Conservation (phyloP, 2,113 vertebrate genomes). For the Mungos mungo region DNA sequence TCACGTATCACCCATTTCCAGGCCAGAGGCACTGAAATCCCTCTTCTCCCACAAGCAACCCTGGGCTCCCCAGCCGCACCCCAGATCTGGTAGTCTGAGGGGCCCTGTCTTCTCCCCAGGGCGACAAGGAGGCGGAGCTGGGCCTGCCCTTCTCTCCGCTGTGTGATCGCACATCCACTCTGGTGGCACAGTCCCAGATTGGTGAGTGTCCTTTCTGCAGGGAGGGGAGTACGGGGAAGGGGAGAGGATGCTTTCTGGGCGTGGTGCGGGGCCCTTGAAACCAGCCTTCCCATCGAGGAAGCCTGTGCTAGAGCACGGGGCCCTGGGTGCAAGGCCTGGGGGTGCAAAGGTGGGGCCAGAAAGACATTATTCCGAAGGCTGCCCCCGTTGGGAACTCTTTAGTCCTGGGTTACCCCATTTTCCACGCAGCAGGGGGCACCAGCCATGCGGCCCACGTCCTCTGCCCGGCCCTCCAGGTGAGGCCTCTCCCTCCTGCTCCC, state of each 20-base stretch:
- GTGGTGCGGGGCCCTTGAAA: background rate
- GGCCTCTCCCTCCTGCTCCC: background rate
- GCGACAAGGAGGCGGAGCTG: conserved; percentile 93
- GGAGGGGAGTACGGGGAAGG: background rate
- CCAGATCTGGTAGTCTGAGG: background rate
- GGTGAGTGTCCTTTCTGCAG: conserved; percentile 81
- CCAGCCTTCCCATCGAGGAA: background rate
- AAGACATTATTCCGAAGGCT: background rate
- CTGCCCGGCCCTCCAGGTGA: background rate
- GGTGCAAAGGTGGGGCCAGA: background rate
- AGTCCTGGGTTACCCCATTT: background rate
- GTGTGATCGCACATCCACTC: conserved; percentile 92
- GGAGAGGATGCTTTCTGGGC: background rate
- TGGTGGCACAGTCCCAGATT: conserved; percentile 94
- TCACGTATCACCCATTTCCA: background rate
- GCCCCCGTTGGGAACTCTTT: background rate
- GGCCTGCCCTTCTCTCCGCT: conserved; percentile 93
- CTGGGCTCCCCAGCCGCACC: background rate
- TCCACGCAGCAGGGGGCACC: background rate
- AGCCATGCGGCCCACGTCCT: accelerated
- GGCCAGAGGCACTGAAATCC: background rate
- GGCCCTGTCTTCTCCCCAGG: conserved; percentile 81
- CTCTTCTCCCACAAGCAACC: background rate
- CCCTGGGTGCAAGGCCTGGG: background rate
- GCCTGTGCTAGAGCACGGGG: background rate